Conservation (phyloP, 1,140 invertebrate species). For the Bathynomus jamesi region DNA sequence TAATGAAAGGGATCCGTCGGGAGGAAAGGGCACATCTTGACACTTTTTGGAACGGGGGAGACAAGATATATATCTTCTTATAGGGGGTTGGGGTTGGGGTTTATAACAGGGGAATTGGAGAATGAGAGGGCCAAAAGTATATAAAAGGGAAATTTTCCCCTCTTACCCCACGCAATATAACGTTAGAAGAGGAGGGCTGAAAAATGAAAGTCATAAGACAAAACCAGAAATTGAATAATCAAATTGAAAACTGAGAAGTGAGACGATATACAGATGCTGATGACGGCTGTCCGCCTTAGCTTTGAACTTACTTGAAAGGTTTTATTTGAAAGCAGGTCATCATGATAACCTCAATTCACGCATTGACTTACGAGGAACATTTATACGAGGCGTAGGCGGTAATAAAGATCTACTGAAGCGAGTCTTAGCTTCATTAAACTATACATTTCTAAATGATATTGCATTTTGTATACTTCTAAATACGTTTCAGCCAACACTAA, state of each 20-base stretch:
- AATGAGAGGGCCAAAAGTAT: slow-evolving; percentile 1
- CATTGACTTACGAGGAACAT: not conserved
- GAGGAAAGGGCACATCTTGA: not conserved
- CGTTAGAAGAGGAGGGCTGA: not conserved
- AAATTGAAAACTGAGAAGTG: not conserved
- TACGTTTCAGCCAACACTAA: too few relatives aligned
- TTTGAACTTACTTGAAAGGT: not conserved
- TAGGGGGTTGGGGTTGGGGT: too few relatives aligned
- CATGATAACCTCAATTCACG: not conserved
- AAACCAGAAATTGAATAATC: not conserved
- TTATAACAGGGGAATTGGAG: not conserved
- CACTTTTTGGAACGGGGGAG: not conserved
- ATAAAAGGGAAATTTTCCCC: slow-evolving; percentile 1
- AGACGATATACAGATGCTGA: too few relatives aligned
- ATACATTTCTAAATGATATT: too few relatives aligned
- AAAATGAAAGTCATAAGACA: not conserved
- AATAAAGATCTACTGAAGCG: too few relatives aligned
- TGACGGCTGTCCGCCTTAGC: too few relatives aligned
- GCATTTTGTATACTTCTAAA: too few relatives aligned
- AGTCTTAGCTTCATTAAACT: too few relatives aligned
- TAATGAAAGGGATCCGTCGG: not conserved
- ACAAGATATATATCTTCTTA: not conserved
- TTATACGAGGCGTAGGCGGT: not conserved
- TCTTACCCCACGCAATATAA: not conserved
- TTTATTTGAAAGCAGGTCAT: not conserved